Evolutionary conservation across 2,797 vertebrate species (phyloP).

Genomic region (Cirrhinus mrigala): DNA sequence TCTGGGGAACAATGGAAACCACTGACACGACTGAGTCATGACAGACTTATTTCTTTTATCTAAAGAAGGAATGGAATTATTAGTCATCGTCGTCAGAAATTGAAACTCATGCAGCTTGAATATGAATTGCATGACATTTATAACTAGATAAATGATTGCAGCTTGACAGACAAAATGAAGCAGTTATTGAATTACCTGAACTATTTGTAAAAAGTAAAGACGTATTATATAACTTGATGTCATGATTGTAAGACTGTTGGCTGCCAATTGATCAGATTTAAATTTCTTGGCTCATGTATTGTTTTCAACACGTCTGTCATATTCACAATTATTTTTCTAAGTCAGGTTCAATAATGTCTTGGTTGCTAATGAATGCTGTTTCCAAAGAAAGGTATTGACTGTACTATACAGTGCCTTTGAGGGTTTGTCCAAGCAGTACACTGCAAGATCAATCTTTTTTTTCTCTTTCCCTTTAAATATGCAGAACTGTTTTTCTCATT

Average conservation of each 20-base stretch:
- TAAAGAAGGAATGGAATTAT: constrained; percentile 36
- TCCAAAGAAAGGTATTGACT: constrained; percentile 56
- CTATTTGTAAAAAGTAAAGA: neutral
- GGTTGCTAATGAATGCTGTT: constrained; percentile 57
- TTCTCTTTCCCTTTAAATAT: neutral
- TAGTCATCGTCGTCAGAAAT: constrained; percentile 40
- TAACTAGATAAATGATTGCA: neutral
- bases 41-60: constrained; percentile 48
- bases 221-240: neutral
- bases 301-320: constrained; percentile 43
- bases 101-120: constrained; percentile 32
- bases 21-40: constrained; percentile 1
- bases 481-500: constrained; percentile 34
- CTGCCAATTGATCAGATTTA: neutral
- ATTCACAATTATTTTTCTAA: constrained; percentile 47
- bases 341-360: constrained; percentile 48
- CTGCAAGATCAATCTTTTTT: constrained; percentile 50
- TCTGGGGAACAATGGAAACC: constrained; percentile 29
- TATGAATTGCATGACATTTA: neutral
- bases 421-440: constrained; percentile 55
- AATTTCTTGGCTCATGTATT: constrained; percentile 18
- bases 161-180: neutral
- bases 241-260: neutral
- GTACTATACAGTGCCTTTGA: constrained; percentile 45
- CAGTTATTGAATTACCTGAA: neutral